Percentiles rank a stretch among this genome's conserved stretches.
Evolutionary conservation across 30 jellyfish, hydroid and myxozoan species (phyloP).

Genomic region (Mastigias papua): DNA sequence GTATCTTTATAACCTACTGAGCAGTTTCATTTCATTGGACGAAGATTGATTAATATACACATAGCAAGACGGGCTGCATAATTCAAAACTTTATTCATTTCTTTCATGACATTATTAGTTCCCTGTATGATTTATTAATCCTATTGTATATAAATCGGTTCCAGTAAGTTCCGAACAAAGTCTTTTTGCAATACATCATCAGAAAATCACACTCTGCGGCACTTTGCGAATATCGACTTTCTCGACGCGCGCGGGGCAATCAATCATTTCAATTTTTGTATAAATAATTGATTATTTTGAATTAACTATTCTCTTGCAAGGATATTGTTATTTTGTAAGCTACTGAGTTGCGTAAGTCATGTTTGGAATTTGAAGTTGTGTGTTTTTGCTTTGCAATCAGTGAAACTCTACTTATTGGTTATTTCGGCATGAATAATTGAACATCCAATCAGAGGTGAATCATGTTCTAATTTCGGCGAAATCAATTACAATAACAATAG

Average conservation of each 20-base stretch:
- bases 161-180: no score
- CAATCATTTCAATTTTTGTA: background rate
- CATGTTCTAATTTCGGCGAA: background rate
- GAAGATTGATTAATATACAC: no score
- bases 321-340: background rate
- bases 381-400: background rate
- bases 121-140: background rate
- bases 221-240: background rate
- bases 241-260: background rate
- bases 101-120: background rate
- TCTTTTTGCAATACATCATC: background rate
- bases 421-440: background rate
- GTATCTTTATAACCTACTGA: no score
- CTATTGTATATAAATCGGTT: background rate
- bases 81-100: no score
- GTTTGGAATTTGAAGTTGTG: background rate
- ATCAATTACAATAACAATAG: no score
- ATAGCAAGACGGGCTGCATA: background rate
- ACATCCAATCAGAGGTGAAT: background rate
- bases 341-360: background rate
- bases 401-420: background rate
- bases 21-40: no score
- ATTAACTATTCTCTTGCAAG: background rate
- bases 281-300: no score
- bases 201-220: background rate